Evolutionary conservation across 92 coral and sea anemone genomes (phyloP), one percentile per base, ranked within the genome.

Genomic region (Phenganax stokvisi): DNA sequence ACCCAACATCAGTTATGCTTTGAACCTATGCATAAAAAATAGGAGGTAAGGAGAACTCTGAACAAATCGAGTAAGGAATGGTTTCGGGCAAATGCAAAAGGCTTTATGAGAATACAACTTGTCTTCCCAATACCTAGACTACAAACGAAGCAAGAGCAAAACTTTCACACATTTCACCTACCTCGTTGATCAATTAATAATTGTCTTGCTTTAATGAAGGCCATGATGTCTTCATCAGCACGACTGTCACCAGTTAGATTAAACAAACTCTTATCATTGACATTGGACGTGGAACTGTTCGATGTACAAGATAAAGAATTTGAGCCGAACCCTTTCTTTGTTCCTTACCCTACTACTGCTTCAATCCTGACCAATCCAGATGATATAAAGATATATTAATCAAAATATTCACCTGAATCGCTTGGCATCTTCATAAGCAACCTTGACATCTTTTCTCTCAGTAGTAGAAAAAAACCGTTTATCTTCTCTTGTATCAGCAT

Each of bases 171-270:
- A 37, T 37, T 37, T 5, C 5, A 81, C 57, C 9, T 53, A 91
- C 98, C 98, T 90, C 85, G 75, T 66, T 91, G 94, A n/a, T 91
- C 97, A 31, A 94, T 76, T 29, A 94, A 77, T 65, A 88, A 91
- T 81, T 94, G 97, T 80, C 98, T 86, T 25, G 97, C 98, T 85
- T 85, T 84, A 80, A 94, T 94, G 57, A 94, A 94, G 11, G 97
- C 98, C 80, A 86, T 60, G 80, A 94, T 94, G 81, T 94, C 98
- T 53, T 91, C 94, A 83, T 94, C 97, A 9, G 94, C 93, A 74
- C 88, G 91, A 70, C 87, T 93, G 81, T 93, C 97, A 29, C 97
- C 97, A 62, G 98, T 93, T 76, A 91, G 74, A 9, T 85, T 76
- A 13, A 90, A 79, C n/a, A 71, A 59, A 10, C 11, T 65, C 12